A percentile compares a stretch with the other conserved stretches of the same genome.
phyloP scores from a whole-genome alignment of 92 coral and sea anemone species.

The Hydrozoanthus gracilis region DNA sequence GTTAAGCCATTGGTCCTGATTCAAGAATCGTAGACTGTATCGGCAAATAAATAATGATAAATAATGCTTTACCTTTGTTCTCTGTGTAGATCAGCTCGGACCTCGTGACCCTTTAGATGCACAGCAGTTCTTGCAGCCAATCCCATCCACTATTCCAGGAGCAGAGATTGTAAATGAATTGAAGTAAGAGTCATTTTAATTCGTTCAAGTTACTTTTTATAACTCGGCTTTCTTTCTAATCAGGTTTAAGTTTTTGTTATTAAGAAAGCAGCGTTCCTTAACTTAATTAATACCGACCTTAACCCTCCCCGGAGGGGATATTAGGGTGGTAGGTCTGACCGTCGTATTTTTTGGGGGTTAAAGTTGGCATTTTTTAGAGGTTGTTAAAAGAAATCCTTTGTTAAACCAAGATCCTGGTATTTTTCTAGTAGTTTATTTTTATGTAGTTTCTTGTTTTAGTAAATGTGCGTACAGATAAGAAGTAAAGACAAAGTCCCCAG shows the following conservation, averaged over 20 bases:
- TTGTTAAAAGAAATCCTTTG: too few relatives aligned
- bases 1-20: too few relatives aligned
- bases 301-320: too few relatives aligned
- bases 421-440: too few relatives aligned
- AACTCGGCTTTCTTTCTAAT: neutral
- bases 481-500: too few relatives aligned
- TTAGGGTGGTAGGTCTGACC: too few relatives aligned
- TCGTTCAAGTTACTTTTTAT: neutral
- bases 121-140: neutral
- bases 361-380: too few relatives aligned
- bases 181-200: constrained; percentile 11
- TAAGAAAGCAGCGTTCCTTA: neutral
- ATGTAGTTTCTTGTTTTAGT: too few relatives aligned
- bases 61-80: neutral
- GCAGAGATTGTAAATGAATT: constrained; percentile 30
- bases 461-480: too few relatives aligned
- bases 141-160: constrained; percentile 11
- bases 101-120: neutral
- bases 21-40: too few relatives aligned
- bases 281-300: neutral
- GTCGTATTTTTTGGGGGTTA: too few relatives aligned
- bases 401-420: too few relatives aligned
- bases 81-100: constrained; percentile 9
- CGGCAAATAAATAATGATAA: neutral
- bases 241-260: neutral